Evolutionary conservation across 2,888 invertebrate species (phyloP).

Genomic region (Eupithecia insigniata): DNA sequence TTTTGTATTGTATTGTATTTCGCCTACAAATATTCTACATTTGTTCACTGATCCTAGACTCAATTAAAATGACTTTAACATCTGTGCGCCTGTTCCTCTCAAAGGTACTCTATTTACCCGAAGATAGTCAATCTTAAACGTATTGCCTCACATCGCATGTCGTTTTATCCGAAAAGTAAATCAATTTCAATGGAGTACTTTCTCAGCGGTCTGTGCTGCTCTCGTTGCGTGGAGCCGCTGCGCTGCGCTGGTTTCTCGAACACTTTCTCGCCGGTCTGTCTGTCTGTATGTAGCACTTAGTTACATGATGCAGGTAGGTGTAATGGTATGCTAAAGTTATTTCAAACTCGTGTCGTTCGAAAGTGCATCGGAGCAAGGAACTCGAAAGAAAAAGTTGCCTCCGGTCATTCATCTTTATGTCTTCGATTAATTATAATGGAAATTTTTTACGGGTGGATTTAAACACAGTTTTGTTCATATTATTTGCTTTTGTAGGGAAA

Average conservation of each 20-base stretch:
- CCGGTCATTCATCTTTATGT: background rate
- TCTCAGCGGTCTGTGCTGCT: background rate
- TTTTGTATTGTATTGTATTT: no score
- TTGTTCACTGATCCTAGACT: no score
- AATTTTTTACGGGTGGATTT: background rate
- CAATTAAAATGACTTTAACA: no score
- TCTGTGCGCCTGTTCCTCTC: no score
- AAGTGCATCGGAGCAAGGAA: background rate
- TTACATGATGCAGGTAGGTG: background rate
- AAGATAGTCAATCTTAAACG: background rate
- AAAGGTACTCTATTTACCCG: no score
- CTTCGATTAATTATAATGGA: no score
- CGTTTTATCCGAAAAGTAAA: background rate
- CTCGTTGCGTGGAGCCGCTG: background rate
- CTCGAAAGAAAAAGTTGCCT: background rate
- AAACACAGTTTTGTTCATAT: background rate
- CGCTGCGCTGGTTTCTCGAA: slow-evolving; percentile 22
- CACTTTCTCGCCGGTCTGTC: slow-evolving; percentile 28
- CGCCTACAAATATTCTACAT: no score
- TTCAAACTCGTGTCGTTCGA: slow-evolving; percentile 10
- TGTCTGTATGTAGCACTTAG: background rate
- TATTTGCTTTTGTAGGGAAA: background rate
- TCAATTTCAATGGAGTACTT: background rate
- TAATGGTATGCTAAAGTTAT: slow-evolving; percentile 5
- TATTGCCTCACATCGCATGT: background rate